Base-by-base conservation (phyloP, 2,888 invertebrate genomes). In the Punctoribates punctum region DNA sequence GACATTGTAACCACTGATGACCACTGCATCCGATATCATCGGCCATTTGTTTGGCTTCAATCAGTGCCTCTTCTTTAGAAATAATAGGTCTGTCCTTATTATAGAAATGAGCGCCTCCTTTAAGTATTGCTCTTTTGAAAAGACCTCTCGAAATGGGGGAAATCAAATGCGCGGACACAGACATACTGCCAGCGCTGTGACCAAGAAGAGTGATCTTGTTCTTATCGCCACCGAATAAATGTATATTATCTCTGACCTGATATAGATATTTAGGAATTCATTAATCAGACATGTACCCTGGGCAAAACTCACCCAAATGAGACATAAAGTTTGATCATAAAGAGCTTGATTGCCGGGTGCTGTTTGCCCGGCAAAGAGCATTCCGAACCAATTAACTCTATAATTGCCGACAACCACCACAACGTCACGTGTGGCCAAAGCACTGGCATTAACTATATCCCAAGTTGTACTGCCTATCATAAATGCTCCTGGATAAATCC, bases 151-250 rank as follows among this genome's bases (percentile, higher is more conserved):
- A 15, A 15, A 73, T 1, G 20, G 75, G 75, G 0, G 75, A 75
- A 13, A 72, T 13, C 20, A 75, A 4, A 6, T 25, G 51, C 20
- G 72, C 25, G 13, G 46, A 34, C 15, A 73, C 73, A 1, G 75
- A 72, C 29, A 17, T 15, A 67, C 67, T 67, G 81, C 9, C 83
- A 0, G 86, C 85, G 76, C 85, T 85, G 79, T 86, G 86, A 8
- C 86, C 86, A 80, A 86, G 85, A 13, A 86, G 78, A 8, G 84
- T 84, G 25, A 84, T 83, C 57, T 83, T 82, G 42, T 82, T 78
- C 5, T 82, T 80, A 77, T 83, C 82, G 0, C 84, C 84, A 3
- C 83, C 83, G 74, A 83, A 82, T 3, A 74, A 54, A 54, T 81
- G 81, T 72, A 83, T 83, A 78, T 83, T 81, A 73, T 81, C 80